Percentiles rank a stretch among this genome's conserved stretches.
Evolutionary conservation across 2,113 vertebrate genomes (phyloP).

Genomic region (Sisor rabdophorus): DNA sequence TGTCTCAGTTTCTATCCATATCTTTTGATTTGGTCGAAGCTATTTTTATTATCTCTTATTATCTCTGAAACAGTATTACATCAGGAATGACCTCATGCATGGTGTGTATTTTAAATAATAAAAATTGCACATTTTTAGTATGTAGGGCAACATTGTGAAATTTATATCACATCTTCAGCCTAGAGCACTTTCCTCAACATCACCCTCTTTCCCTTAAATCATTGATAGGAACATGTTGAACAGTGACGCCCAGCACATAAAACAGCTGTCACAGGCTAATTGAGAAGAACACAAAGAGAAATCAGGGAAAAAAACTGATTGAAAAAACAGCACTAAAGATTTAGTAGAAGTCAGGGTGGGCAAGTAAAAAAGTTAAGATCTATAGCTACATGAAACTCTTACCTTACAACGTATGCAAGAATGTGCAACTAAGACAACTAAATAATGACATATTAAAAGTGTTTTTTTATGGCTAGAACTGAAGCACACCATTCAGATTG

Average conservation of each 20-base stretch:
- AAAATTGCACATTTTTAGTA: slow-evolving; percentile 24
- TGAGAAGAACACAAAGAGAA: slow-evolving; percentile 47
- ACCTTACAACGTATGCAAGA: neutral
- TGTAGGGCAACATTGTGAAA: slow-evolving; percentile 66
- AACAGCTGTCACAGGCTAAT: slow-evolving; percentile 63
- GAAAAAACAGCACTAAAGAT: slow-evolving; percentile 47
- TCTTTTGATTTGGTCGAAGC: neutral
- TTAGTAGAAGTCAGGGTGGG: neutral
- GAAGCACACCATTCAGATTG: neutral
- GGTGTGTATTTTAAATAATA: neutral
- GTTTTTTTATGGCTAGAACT: neutral
- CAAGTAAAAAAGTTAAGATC: neutral
- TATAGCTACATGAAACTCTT: neutral
- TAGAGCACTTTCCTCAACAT: slow-evolving; percentile 57
- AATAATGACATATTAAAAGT: neutral
- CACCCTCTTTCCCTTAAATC: slow-evolving; percentile 66
- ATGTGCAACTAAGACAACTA: neutral
- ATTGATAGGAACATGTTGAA: slow-evolving; percentile 70
- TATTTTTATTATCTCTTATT: neutral
- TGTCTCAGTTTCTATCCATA: slow-evolving; percentile 40
- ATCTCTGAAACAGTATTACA: slow-evolving; percentile 12
- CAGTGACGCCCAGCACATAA: slow-evolving; percentile 62
- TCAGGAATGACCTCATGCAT: neutral
- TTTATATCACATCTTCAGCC: slow-evolving; percentile 63
- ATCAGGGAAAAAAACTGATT: slow-evolving; percentile 48